Conservation (phyloP, 2,888 invertebrate species). For the Temnothorax rugatulus region DNA sequence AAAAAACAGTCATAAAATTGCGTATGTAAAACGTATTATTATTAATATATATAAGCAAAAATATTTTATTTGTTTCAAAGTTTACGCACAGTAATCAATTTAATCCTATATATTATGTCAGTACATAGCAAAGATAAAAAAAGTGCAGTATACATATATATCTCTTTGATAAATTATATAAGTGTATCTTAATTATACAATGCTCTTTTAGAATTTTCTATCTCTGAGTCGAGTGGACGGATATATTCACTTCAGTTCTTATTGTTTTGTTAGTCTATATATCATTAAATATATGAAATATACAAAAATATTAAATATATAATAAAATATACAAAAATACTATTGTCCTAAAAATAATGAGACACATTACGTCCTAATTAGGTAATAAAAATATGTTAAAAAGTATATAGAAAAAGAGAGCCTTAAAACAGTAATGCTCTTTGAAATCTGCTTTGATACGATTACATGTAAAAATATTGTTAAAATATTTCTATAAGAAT, state of each 20-base stretch:
- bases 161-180: slow-evolving; percentile 3
- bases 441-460: not conserved
- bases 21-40: slow-evolving; percentile 8
- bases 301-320: slow-evolving; percentile 17
- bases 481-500: slow-evolving; percentile 10
- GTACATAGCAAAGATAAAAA: slow-evolving; percentile 8
- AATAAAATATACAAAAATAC: slow-evolving; percentile 18
- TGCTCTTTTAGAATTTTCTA: slow-evolving; percentile 6
- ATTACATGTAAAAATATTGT: slow-evolving; percentile 1
- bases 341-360: slow-evolving; percentile 12
- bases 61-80: slow-evolving; percentile 3
- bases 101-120: not conserved
- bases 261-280: slow-evolving; percentile 7
- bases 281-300: slow-evolving; percentile 12
- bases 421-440: not conserved
- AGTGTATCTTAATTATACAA: slow-evolving; percentile 19
- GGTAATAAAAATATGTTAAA: slow-evolving; percentile 7
- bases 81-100: slow-evolving; percentile 6
- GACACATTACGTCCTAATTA: not conserved
- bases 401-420: not conserved
- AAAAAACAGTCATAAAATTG: not conserved
- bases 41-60: not conserved
- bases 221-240: slow-evolving; percentile 26
- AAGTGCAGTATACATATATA: not conserved
- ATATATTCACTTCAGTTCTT: slow-evolving; percentile 1